Evolutionary conservation across 2,113 vertebrate genomes (phyloP), one percentile per base, ranked within the genome.

Genomic region (Paramormyrops kingsleyae): DNA sequence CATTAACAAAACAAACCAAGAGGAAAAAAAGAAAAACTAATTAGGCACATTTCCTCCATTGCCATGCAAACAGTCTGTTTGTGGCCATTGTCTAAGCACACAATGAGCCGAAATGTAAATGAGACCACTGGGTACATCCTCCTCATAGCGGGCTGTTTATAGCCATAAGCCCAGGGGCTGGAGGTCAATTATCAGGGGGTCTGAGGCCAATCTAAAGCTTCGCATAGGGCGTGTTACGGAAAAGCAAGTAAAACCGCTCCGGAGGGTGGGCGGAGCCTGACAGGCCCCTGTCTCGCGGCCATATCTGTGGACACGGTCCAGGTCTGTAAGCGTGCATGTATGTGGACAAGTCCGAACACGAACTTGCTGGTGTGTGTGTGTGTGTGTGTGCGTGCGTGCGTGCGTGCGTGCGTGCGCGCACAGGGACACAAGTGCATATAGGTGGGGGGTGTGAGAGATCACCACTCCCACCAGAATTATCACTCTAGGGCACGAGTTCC

Each of bases 81-180:
- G 49, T 87, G 85, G 42, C 47, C 85, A 52, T 85, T 85, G 83
- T 85, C 46, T 27, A 87, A 35, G 52, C 21, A 87, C 87, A 59
- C 87, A 87, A 87, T 87, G 85, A 31, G 85, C 12, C 24, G 1
- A 87, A 87, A 31, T 87, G 27, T 87, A 52, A 87, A 50, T 87
- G 85, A 50, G 27, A 13, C 47, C 27, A 27, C 6, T 31, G 35
- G 74, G 24, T 49, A 87, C 31, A 35, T 53, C 47, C 49, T 35
- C 85, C 49, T 87, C n/a, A 87, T 52, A 52, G 85, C 24, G 15
- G 84, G 17, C 85, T 19, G 49, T 53, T 52, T 53, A 87, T 52
- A 35, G 8, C 85, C 49, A 35, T 87, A 35, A 52, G 85, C 49
- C 49, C 47, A 31, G 49, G 46, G 49, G 85, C 46, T 87, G 49